A percentile compares a stretch with the other conserved stretches of the same genome.
phyloP scores from a whole-genome alignment of 2,797 vertebrate species.

The Alcedo quadribrachys region DNA sequence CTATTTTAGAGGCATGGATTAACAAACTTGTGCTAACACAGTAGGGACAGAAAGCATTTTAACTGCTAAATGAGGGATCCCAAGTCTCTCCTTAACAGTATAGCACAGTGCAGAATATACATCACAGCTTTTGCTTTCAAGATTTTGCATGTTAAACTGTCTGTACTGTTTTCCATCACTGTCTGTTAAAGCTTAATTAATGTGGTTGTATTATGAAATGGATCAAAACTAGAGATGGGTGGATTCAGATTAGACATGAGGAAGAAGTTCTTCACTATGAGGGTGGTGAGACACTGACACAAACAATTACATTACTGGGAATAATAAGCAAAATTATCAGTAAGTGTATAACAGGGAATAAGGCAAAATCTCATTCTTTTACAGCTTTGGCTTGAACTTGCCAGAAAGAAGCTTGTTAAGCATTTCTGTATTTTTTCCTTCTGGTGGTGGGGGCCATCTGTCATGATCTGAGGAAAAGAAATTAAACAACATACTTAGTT shows the following conservation, averaged over 20 bases:
- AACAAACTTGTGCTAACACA: background rate
- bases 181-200: background rate
- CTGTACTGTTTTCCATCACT: background rate
- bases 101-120: background rate
- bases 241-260: too few species aligned
- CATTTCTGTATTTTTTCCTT: constrained; percentile 83
- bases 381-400: constrained; percentile 63
- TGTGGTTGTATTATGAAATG: background rate
- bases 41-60: background rate
- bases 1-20: background rate
- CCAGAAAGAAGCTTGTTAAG: constrained; percentile 76
- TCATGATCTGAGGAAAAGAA: constrained; percentile 83
- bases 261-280: too few species aligned
- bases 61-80: background rate
- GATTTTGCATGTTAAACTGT: background rate
- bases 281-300: too few species aligned
- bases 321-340: background rate
- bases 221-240: too few species aligned
- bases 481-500: background rate
- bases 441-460: constrained; percentile 85
- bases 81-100: background rate
- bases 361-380: background rate
- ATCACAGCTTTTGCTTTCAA: background rate
- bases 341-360: background rate
- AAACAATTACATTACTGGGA: background rate